These are phyloP conservation scores for Mizuhopecten yessoensis DNA, from an alignment of 1,140 invertebrate species.

Conservation along the genomic window DNA sequence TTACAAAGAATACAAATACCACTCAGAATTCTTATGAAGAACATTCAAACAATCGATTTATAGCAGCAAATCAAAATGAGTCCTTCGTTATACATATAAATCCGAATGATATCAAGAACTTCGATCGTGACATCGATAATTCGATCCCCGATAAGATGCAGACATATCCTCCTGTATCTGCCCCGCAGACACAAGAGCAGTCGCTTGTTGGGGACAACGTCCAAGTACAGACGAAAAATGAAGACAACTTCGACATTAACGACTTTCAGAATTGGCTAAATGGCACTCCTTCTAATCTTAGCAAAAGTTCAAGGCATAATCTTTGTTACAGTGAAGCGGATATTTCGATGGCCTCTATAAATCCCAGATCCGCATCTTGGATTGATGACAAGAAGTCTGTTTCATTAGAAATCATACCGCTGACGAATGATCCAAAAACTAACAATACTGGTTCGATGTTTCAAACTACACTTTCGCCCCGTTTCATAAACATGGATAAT, in stretches of 20 bases:
- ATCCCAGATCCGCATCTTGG: background rate
- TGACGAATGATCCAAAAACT: background rate
- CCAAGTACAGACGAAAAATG: background rate
- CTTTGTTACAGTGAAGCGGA: constrained; percentile 59
- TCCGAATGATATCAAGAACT: constrained; percentile 4
- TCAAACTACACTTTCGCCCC: background rate
- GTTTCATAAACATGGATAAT: background rate
- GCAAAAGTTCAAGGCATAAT: constrained; percentile 42
- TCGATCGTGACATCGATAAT: background rate
- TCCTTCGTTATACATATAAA: background rate
- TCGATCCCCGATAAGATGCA: background rate
- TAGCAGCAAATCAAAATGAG: background rate
- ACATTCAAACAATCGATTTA: background rate
- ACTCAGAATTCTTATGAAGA: background rate
- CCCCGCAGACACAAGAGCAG: background rate
- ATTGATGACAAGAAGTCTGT: constrained; percentile 25
- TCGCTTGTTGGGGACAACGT: background rate
- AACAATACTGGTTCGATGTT: background rate
- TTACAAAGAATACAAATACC: background rate
- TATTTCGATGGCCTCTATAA: background rate
- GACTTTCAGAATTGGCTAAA: background rate
- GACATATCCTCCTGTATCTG: background rate
- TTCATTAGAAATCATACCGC: background rate
- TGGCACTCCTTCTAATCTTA: background rate
- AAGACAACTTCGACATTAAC: background rate